Base-by-base conservation (phyloP, 2,888 invertebrate species). In the Ophonus ardosiacus region DNA sequence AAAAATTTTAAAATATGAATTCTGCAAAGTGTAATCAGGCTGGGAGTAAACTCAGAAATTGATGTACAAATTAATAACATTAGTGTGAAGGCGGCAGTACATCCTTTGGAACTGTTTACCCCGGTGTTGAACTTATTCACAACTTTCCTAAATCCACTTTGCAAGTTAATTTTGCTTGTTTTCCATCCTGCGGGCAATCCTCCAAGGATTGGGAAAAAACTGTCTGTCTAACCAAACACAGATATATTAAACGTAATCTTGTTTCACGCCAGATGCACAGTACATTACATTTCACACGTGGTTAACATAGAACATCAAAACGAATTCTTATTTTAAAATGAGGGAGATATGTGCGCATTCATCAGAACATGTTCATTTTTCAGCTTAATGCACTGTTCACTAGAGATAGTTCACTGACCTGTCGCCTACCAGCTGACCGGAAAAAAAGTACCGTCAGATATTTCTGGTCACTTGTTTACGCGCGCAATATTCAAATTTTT, bases 201-300 rank as follows among this genome's bases (percentile, higher is more conserved):
- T 68, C 15, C 15, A 38, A n/a, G 15, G 15, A 59, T 68, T n/a
- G 4, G 21, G 24, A n/a, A 68, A 68, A 68, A 68, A 68, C n/a
- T 21, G n/a, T 68, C n/a, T 63, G 63, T 68, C 38, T 38, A 68
- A 68, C 38, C 68, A 68, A 65, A 65, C 63, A 63, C 15, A 68
- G 38, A 68, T 68, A 38, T 38, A 68, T 38, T 68, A 40, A 38
- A 8, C 31, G 68, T 68, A 68, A 68, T 68, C 68, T 68, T 38
- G 15, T 68, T 68, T 68, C 68, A 68, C 38, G 68, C 68, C 15
- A 38, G 38, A 24, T 38, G 68, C 24, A 68, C 38, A 68, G 68
- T 13, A 68, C 38, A 68, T 68, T 68, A 68, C 15, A 68, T 68
- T 68, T 68, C 68, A 68, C 68, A 68, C 38, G 15, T 68, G 68